phyloP scores from a whole-genome alignment of 2,888 invertebrate species.

The Lasiommata megera region DNA sequence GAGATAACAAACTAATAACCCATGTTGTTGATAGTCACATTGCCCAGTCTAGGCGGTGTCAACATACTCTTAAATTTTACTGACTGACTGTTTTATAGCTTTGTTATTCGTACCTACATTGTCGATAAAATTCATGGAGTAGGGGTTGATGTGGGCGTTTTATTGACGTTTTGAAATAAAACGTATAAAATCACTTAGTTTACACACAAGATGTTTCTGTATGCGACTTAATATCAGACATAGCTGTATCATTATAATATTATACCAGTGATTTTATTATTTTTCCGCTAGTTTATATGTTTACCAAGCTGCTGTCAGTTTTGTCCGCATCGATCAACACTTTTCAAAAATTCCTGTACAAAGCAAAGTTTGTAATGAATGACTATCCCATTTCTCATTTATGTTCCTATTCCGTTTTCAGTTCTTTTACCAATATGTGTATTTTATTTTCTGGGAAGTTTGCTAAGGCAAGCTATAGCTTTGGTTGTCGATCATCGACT shows the following conservation, averaged over 20 bases:
- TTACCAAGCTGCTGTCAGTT: no score
- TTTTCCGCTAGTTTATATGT: background rate
- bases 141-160: slow-evolving; percentile 45
- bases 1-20: no score
- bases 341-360: no score
- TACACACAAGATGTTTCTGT: background rate
- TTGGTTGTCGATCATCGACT: no score
- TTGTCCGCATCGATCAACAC: no score
- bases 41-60: background rate
- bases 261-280: slow-evolving; percentile 4
- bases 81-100: slow-evolving; percentile 38
- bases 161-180: slow-evolving; percentile 45
- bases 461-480: no score
- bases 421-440: no score
- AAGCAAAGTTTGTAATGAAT: no score
- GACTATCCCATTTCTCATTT: no score
- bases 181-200: slow-evolving; percentile 33
- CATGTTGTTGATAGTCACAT: background rate
- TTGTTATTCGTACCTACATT: slow-evolving; percentile 10
- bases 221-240: background rate
- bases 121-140: slow-evolving; percentile 14
- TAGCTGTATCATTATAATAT: background rate
- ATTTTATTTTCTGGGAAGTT: no score
- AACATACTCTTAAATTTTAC: slow-evolving; percentile 17
- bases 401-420: no score